Evolutionary conservation across 2,888 invertebrate species (phyloP).

Genomic region (Tinea semifulvella): DNA sequence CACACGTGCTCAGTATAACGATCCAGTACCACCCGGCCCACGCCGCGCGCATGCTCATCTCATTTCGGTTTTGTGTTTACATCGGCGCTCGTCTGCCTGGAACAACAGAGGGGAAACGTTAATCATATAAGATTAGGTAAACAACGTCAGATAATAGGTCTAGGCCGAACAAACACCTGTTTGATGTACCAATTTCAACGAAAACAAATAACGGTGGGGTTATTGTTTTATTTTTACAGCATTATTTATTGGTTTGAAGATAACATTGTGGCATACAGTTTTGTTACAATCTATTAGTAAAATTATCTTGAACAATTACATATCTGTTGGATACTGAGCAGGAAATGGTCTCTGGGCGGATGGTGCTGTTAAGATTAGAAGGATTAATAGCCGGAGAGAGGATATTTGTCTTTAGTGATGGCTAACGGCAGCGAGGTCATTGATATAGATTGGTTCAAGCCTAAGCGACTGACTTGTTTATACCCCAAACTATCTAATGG

Average conservation of each 20-base stretch:
- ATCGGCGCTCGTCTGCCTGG: constrained; percentile 54
- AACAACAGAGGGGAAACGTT: constrained; percentile 43
- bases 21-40: constrained; percentile 65
- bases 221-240: constrained; percentile 14
- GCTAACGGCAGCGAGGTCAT: constrained; percentile 19
- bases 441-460: constrained; percentile 14
- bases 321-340: constrained; percentile 11
- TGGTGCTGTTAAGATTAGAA: constrained; percentile 44
- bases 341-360: constrained; percentile 12
- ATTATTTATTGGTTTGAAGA: constrained; percentile 1
- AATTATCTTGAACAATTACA: constrained; percentile 9
- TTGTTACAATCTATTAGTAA: constrained; percentile 9
- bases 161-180: constrained; percentile 31
- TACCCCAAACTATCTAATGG: constrained; percentile 3
- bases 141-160: constrained; percentile 30
- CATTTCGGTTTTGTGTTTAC: constrained; percentile 61
- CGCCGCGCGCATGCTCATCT: constrained; percentile 66
- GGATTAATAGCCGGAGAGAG: constrained; percentile 43
- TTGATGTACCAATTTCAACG: constrained; percentile 28
- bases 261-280: not conserved
- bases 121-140: constrained; percentile 37
- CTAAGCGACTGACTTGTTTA: constrained; percentile 10
- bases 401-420: constrained; percentile 48
- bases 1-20: constrained; percentile 58
- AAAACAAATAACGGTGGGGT: no score